Evolutionary conservation across 2,113 vertebrate genomes (phyloP).

Genomic region (Odocoileus hemionus): DNA sequence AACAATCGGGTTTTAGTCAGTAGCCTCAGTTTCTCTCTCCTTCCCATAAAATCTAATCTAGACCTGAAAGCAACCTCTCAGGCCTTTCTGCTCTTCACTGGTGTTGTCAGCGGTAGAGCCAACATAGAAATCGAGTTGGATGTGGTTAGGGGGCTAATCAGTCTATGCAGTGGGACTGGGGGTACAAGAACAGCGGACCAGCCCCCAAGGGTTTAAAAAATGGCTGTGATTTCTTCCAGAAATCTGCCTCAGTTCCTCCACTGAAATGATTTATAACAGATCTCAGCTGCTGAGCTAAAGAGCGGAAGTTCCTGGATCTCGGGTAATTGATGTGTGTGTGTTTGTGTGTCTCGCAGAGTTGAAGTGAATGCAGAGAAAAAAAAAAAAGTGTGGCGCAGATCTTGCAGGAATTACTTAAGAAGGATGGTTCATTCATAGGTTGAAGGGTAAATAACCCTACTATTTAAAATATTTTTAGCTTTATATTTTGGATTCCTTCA

Average conservation of each 20-base stretch:
- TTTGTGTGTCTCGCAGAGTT: background rate
- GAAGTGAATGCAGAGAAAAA: background rate
- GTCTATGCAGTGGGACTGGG: background rate
- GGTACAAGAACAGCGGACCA: background rate
- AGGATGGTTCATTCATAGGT: background rate
- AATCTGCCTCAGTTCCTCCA: background rate
- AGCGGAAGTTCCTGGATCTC: background rate
- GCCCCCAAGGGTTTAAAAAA: background rate
- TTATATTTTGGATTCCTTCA: conserved; percentile 33
- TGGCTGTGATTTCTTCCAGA: background rate
- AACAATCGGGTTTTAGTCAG: background rate
- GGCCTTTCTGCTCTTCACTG: background rate
- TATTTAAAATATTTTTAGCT: background rate
- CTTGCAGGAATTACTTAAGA: background rate
- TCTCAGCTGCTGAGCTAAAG: background rate
- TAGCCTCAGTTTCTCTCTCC: background rate
- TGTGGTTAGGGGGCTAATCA: background rate
- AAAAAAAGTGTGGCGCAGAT: background rate
- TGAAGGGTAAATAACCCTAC: background rate
- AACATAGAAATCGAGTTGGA: background rate
- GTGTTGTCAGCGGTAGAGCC: background rate
- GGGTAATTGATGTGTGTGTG: background rate
- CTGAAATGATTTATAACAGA: background rate
- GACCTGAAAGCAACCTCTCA: background rate
- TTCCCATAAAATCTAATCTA: background rate